Evolutionary conservation across 2,888 invertebrate genomes (phyloP), one percentile per base, ranked within the genome.

Genomic region (Agriopis leucophaearia): DNA sequence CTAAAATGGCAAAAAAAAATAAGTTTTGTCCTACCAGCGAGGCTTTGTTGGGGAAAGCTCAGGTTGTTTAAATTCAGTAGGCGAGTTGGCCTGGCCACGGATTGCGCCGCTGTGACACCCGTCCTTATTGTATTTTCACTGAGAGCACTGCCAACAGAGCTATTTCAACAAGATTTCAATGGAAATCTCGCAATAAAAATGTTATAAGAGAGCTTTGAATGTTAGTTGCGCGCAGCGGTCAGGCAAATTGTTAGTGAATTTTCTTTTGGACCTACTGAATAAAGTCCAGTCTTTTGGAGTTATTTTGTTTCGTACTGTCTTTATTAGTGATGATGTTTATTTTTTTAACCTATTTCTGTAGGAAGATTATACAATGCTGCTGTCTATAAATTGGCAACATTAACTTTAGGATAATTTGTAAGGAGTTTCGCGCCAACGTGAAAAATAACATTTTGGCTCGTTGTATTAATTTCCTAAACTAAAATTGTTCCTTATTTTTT

Each of bases 91-190:
- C 79, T 73, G 76, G 74, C 71, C 76, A 38, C 73, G 78, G 80
- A 77, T 79, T 79, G 79, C 76, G 74, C 75, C 64, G 68, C 40
- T 68, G 78, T 78, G 83, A 81, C 84, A 81, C 80, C 47, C 65
- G 83, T 81, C 78, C 83, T 85, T 85, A 86, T 86, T 87, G 85
- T 86, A 83, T 87, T 85, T 80, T 77, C 77, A 79, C 74, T 78
- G 72, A 71, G 74, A 76, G 70, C 71, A 70, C 69, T 72, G 72
- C 74, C 67, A 71, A 71, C 74, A 70, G 72, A 71, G 63, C 69
- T 69, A 64, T 75, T 79, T 73, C 69, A 71, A 76, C 74, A 71
- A 74, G 71, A 76, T 76, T 77, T 79, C 74, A 74, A 74, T 75
- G 70, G 72, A 73, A 74, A 77, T 73, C 61, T 58, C 44, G 61